Evolutionary conservation across 2,113 vertebrate genomes (phyloP), one percentile per base, ranked within the genome.

Genomic region (Phaetusa simplex): DNA sequence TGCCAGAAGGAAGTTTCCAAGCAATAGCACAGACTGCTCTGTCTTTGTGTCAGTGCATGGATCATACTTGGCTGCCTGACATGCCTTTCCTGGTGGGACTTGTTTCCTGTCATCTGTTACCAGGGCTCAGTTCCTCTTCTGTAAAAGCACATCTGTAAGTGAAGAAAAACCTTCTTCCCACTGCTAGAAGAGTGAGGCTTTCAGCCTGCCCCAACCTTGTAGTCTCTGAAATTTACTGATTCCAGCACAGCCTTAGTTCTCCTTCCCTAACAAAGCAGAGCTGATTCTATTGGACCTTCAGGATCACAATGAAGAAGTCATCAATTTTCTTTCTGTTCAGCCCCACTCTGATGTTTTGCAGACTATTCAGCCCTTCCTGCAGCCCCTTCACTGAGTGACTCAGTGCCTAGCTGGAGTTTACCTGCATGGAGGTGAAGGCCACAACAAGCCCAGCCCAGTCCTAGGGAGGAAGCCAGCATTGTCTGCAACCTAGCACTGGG

Each of bases 401-500:
- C 36, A 40, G 12, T 66, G 52, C 5, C 36, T 56, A 56, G 14
- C 14, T 66, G 36, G 20, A 84, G 12, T 45, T 83, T 18, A 76
- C 17, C n/a, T 1, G 0, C 8, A 6, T 45, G 13, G 42, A 4
- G 16, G 26, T 50, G 4, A 0, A 10, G 3, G 2, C 32, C 12
- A 90, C 8, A 65, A 13, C 7, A 4, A 53, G 3, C 17, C 53
- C 49, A 58, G 9, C 5, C n/a, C 8, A 43, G 3, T 30, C 22
- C 26, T 19, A 12, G 29, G 29, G 19, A 77, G 14, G 5, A 2
- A 1, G 26, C 24, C 11, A 59, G 45, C 1, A 1, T 36, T 72
- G 12, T 9, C 45, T 58, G 13, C 21, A 66, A 52, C 16, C 20
- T 61, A 50, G 9, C 13, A 32, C 15, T 40, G 3, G 27, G 18